A percentile compares a stretch with the other conserved stretches of the same genome.
phyloP scores from a whole-genome alignment of 2,113 vertebrate genomes.

The Ellobius talpinus region DNA sequence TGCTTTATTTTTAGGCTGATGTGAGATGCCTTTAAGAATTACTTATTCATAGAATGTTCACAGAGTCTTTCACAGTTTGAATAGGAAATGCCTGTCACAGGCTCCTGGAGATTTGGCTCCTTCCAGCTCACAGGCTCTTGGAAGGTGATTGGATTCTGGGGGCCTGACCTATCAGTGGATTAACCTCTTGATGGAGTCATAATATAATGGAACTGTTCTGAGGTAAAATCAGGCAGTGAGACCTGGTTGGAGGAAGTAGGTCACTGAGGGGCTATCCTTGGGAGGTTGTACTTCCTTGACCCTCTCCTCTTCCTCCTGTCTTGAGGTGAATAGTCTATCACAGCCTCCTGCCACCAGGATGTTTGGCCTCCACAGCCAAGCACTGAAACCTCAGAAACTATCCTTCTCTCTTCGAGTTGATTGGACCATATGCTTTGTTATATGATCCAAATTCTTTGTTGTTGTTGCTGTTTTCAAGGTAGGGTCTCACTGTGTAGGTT shows the following conservation, averaged over 20 bases:
- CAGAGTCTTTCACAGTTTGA: not conserved
- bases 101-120: not conserved
- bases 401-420: not conserved
- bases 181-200: not conserved
- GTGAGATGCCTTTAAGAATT: not conserved
- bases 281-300: not conserved
- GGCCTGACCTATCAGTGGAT: not conserved
- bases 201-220: not conserved
- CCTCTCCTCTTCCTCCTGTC: not conserved
- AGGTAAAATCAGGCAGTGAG: not conserved
- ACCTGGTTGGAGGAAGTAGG: not conserved
- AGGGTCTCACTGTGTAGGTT: not conserved
- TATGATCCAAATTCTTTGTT: not conserved
- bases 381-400: not conserved
- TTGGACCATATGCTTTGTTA: not conserved
- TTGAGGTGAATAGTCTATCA: not conserved
- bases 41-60: conserved; percentile 42
- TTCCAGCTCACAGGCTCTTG: not conserved
- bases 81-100: not conserved
- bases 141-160: not conserved
- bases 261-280: not conserved
- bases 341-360: not conserved
- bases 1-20: conserved; percentile 54
- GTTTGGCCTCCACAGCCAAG: not conserved
- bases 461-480: not conserved